These are phyloP conservation scores for Netelia virgata DNA, from an alignment of 2,888 invertebrate species.

Conservation along the genomic window DNA sequence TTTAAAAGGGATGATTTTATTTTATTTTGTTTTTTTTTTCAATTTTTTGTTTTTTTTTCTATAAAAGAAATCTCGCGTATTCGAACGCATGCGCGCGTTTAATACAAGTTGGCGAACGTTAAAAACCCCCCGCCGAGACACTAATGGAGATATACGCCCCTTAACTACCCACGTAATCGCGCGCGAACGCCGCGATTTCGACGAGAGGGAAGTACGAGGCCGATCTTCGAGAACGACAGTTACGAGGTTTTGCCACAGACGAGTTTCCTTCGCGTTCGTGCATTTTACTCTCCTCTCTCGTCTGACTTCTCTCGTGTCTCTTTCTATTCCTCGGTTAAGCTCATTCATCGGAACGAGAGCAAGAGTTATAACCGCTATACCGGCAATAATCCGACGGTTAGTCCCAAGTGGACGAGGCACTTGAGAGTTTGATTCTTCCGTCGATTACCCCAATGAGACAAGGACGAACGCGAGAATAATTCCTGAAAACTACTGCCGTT, in stretches of 20 bases:
- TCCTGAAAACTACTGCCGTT: background rate
- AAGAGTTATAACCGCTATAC: conserved; percentile 9
- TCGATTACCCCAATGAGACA: background rate
- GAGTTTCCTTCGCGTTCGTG: conserved; percentile 31
- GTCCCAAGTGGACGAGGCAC: background rate
- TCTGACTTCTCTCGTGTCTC: background rate
- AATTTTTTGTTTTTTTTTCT: background rate
- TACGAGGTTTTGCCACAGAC: conserved; percentile 46
- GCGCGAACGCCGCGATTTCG: conserved; percentile 62
- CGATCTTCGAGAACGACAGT: conserved; percentile 59
- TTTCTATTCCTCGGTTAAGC: background rate
- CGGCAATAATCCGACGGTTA: conserved; percentile 35
- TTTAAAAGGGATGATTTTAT: conserved; percentile 12
- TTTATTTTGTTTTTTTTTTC: no score
- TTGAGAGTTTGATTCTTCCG: conserved; percentile 19
- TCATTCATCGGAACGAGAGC: conserved; percentile 9
- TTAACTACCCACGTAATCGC: conserved; percentile 60
- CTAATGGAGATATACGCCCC: conserved; percentile 72
- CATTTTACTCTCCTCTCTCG: background rate
- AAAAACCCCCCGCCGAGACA: conserved; percentile 59
- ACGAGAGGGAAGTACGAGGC: conserved; percentile 58
- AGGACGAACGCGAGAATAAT: conserved; percentile 3
- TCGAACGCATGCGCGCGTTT: no score
- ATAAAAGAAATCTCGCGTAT: conserved; percentile 9
- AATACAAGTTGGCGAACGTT: conserved; percentile 57